Evolutionary conservation across 2,888 invertebrate species (phyloP), one percentile per base, ranked within the genome.

Genomic region (Clistopyga incitator): DNA sequence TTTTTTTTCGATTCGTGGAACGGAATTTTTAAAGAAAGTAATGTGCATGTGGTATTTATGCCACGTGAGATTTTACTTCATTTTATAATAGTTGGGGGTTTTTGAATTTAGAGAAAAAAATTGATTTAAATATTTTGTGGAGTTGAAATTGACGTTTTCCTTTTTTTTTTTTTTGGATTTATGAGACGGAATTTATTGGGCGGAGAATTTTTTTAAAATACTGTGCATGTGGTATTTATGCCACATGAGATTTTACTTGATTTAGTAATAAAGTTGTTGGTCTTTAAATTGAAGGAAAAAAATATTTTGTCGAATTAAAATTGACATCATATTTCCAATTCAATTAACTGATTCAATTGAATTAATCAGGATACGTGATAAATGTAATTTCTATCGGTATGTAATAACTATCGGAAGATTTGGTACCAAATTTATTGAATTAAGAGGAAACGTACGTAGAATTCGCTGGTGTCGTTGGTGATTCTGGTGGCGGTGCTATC

Each of bases 401-500:
- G 18, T 11, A 64, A 38, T 64, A 3, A 42, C 64, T 38, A 18
- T 20, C 38, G 61, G 6, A 15, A 59, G 20, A 38, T 20, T 13
- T 25, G 13, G 18, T 2, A 38, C 42, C 42, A 18, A 38, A 23
- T 25, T 6, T 47, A 11, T n/a, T 45, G n/a, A 67, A 47, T 45
- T 13, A n/a, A 34, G 11, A 25, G n/a, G 10, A 42, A 45, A 15
- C 6, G 42, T 18, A 15, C 6, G 42, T 18, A 34, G 23, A 56
- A 50, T 29, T 38, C 18, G 50, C 25, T 38, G 42, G 50, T 59
- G 45, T 6, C 23, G 70, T 54, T 23, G 70, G 50, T 50, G 65
- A 52, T 83, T 25, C 56, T 72, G 72, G 67, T 72, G 54, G 65
- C 74, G 84, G 82, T 83, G 84, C 29, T 89, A 88, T 89, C 88